Percentiles rank a stretch among this genome's conserved stretches.
Evolutionary conservation across 2,113 vertebrate species (phyloP).

Genomic region (Gallinago undulata): DNA sequence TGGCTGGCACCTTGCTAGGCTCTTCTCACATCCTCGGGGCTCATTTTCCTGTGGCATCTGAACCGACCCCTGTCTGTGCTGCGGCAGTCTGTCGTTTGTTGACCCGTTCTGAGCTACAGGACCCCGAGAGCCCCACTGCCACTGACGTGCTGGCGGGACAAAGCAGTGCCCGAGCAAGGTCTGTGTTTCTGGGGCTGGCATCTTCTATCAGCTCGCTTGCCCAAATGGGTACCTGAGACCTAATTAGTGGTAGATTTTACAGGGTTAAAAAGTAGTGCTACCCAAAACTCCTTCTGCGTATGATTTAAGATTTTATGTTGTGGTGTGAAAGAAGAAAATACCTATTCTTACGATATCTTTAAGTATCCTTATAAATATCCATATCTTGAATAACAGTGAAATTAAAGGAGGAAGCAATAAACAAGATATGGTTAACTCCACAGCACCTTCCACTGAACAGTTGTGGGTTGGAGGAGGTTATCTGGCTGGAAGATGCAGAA

Average conservation of each 20-base stretch:
- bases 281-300: not conserved
- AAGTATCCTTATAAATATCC: too few relatives aligned
- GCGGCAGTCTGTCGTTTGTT: not conserved
- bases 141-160: not conserved
- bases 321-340: not conserved
- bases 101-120: not conserved
- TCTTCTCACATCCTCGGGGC: not conserved
- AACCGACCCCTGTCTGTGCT: not conserved
- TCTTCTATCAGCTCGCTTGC: not conserved
- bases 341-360: not conserved
- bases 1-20: not conserved
- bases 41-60: not conserved
- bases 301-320: not conserved
- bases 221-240: not conserved
- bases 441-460: not conserved
- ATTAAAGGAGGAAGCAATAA: not conserved
- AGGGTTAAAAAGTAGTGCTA: not conserved
- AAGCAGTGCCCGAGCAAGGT: not conserved
- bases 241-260: not conserved
- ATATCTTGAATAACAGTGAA: not conserved
- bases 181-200: not conserved
- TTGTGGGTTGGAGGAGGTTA: not conserved
- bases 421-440: not conserved
- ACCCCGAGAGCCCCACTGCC: not conserved
- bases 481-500: not conserved